A percentile compares a stretch with the other conserved stretches of the same genome.
phyloP scores from a whole-genome alignment of 2,888 invertebrate genomes.

The Balanococcus diminutus region DNA sequence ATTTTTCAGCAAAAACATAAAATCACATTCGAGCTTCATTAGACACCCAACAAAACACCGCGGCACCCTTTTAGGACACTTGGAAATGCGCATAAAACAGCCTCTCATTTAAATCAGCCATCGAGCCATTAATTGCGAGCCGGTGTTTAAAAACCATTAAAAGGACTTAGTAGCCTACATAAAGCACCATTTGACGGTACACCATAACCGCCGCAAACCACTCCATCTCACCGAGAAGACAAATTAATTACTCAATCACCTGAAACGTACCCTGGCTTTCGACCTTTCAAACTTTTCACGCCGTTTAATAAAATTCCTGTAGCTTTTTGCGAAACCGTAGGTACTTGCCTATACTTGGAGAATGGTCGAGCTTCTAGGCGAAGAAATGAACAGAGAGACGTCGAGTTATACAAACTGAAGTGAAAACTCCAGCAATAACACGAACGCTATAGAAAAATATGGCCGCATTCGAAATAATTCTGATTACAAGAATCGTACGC shows the following conservation, averaged over 20 bases:
- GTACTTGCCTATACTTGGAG: too few species aligned
- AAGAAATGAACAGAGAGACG: neutral
- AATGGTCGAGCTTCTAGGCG: neutral
- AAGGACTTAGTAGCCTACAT: neutral
- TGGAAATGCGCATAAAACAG: neutral
- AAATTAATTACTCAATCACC: slow-evolving; percentile 27
- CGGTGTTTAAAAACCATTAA: slow-evolving; percentile 27
- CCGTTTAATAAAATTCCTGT: neutral
- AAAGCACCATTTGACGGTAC: neutral
- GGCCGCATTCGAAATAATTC: slow-evolving; percentile 44
- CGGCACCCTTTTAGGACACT: neutral
- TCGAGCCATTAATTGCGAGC: slow-evolving; percentile 6
- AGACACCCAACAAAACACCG: neutral
- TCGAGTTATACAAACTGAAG: neutral
- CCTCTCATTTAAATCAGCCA: neutral
- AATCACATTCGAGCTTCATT: neutral
- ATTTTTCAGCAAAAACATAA: neutral
- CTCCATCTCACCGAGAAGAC: neutral
- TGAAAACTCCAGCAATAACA: slow-evolving; percentile 15
- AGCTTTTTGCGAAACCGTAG: neutral
- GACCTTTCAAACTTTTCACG: slow-evolving; percentile 13
- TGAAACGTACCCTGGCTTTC: neutral
- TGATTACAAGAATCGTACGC: slow-evolving; percentile 52
- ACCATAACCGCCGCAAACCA: neutral
- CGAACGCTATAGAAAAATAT: slow-evolving; percentile 39